Percentiles rank a stretch among this genome's conserved stretches.
Evolutionary conservation across 2,113 vertebrate species (phyloP).

Genomic region (Sylvietta virens): DNA sequence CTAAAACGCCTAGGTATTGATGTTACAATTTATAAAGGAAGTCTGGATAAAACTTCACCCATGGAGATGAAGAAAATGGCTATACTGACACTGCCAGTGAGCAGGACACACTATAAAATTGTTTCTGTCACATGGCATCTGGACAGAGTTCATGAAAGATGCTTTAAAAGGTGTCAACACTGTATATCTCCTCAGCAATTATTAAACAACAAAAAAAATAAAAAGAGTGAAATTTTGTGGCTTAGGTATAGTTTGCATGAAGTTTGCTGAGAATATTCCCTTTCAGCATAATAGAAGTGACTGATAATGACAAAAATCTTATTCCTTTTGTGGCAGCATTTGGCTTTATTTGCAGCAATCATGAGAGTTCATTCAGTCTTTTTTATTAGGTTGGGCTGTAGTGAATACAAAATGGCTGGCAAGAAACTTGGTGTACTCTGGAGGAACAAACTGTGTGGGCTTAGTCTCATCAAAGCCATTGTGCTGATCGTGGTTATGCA

Average conservation of each 20-base stretch:
- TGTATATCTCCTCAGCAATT: not conserved
- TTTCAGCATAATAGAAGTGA: not conserved
- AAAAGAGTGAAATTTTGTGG: not conserved
- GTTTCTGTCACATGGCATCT: not conserved
- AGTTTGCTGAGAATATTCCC: not conserved
- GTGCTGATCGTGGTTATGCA: conserved; percentile 8
- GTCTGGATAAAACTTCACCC: not conserved
- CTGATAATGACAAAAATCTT: not conserved
- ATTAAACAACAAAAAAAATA: not conserved
- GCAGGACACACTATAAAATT: not conserved
- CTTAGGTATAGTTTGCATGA: not conserved
- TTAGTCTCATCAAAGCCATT: conserved; percentile 57
- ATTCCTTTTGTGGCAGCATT: not conserved
- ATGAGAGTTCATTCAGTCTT: not conserved
- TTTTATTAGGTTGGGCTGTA: not conserved
- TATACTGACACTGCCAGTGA: not conserved
- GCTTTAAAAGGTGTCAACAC: not conserved
- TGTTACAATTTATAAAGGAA: not conserved
- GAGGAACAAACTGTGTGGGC: conserved; percentile 14
- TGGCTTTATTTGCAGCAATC: conserved; percentile 35
- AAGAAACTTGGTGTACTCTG: conserved; percentile 1
- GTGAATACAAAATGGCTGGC: not conserved
- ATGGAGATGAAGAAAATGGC: not conserved
- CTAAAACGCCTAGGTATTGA: not conserved
- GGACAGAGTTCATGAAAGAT: not conserved